Conservation (phyloP, 2,797 vertebrate species). For the Falco rusticolus region DNA sequence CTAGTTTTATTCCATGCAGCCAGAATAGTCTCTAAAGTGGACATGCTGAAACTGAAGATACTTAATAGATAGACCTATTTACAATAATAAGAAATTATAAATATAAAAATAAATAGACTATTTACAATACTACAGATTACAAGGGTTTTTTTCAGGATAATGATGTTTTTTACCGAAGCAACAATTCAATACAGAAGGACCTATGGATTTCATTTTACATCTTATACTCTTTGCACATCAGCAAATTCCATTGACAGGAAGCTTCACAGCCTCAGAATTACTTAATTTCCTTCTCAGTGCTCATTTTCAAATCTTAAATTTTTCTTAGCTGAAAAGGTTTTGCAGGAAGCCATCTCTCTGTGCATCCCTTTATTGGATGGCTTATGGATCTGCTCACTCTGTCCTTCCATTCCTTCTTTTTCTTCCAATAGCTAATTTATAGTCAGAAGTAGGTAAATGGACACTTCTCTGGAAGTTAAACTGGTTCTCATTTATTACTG, state of each 20-base stretch:
- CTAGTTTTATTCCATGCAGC: not conserved
- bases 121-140: not conserved
- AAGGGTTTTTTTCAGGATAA: not conserved
- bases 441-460: not conserved
- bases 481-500: not conserved
- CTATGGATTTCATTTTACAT: not conserved
- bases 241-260: not conserved
- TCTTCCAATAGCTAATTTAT: not conserved
- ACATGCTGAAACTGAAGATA: not conserved
- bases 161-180: not conserved
- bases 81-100: no score
- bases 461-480: not conserved
- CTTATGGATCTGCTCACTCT: not conserved
- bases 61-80: not conserved
- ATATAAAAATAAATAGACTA: not conserved
- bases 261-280: not conserved
- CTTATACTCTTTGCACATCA: not conserved
- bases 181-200: not conserved
- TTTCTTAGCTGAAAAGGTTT: not conserved
- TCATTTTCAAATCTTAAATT: not conserved
- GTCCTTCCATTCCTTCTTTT: not conserved
- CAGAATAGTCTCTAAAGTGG: not conserved
- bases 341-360: not conserved
- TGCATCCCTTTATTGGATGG: not conserved
- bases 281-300: not conserved